Evolutionary conservation across 2,113 vertebrate species (phyloP), one percentile per base, ranked within the genome.

Genomic region (Psilopsiagon aymara): DNA sequence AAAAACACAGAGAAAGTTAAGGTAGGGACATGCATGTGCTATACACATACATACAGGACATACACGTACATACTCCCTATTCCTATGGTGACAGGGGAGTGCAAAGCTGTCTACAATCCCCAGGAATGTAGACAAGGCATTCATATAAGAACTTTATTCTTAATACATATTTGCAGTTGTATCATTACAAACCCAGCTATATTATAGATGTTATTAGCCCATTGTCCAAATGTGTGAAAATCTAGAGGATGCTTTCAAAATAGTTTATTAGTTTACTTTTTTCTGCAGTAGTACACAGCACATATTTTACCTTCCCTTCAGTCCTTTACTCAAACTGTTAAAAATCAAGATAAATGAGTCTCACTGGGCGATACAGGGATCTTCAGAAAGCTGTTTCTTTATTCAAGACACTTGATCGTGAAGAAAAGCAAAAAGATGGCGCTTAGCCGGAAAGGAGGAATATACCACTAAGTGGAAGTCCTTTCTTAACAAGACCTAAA

Each of bases 381-480:
- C 39, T 39, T 39, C 39, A 39, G 39, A 39, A 39, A 39, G 39
- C 39, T 39, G 39, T 39, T 39, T 39, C 39, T 39, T 39, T 39
- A 39, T 11, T 39, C 39, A 39, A 39, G 14, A 47, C 73, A 64
- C 11, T 7, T 2, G 2, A 9, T 60, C 0, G 0, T 47, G 37
- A 76, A 92, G 52, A 68, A 82, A 85, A 86, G 39, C 6, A 79
- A 76, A 93, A 73, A 19, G 4, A 29, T 41, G 70, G 13, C 31
- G 35, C 31, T 27, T 69, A 49, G 11, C 27, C 28, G 43, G 35
- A 79, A 66, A 18, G 49, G 4, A 3, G 6, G 24, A 78, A 80
- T 49, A 51, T 7, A 55, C 10, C 15, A 57, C 18, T 69, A 35
- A 19, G 16, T 20, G 3, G 14, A 18, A 57, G 18, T 86, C 28